Base-by-base conservation (phyloP, 2,797 vertebrate genomes). In the Xiphorhynchus erythropygius region DNA sequence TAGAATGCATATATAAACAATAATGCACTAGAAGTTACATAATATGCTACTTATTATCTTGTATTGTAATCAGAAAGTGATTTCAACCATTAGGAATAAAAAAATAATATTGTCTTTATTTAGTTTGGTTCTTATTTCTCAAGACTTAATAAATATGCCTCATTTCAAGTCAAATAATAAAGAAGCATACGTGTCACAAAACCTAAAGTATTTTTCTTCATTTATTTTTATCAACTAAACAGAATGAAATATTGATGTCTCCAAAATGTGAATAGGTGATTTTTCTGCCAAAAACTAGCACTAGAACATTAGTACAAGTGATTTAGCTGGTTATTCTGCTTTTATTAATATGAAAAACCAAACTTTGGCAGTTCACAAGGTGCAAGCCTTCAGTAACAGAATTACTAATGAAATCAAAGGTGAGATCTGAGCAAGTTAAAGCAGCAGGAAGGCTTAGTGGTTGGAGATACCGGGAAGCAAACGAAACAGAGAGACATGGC, bases 181-280 rank as follows among this genome's bases (percentile, higher is more conserved):
- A 22, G 32, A 52, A 52, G 11, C 50, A 52, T 22, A 11, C n/a
- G 37, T 9, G 13, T 59, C 25, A 23, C 17, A 74, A 82, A 78
- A 55, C 2, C 3, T 41, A 44, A 44, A 9, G 12, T 55, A 41
- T 46, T 92, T 76, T 76, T 76, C 13, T 57, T 59, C 13, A 13
- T 28, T 37, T 53, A 9, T 55, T 46, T 81, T 89, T 47, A 56
- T 76, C 33, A 76, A 30, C 14, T 56, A 84, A 86, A 52, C 4
- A 24, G 18, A 60, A 64, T 52, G 18, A 69, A 91, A 56, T 0
- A 2, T 13, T n/a, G 22, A 47, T 64, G 33, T 52, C 0, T 0
- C 49, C 53, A 77, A 74, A 82, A 59, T 59, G 67, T 25, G 23
- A 71, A 64, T 59, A 60, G 24, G 11, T 22, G 27, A 9, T 13